Base-by-base conservation (phyloP, 2,113 vertebrate species). In the Pygoscelis adeliae region DNA sequence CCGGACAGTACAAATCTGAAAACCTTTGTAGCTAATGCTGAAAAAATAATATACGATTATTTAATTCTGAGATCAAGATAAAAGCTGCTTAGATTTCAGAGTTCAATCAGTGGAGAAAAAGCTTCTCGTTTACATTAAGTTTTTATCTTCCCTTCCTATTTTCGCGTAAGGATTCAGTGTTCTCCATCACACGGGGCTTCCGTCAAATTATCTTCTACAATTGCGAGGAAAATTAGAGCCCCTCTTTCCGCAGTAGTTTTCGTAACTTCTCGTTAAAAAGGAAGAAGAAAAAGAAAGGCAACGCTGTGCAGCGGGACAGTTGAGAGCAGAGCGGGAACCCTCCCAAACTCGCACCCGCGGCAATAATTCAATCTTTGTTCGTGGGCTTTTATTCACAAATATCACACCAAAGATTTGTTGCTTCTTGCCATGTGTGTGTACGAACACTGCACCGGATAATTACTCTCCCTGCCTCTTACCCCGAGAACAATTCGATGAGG, bases 31-130 rank as follows among this genome's bases (percentile, higher is more conserved):
- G 34, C 47, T 95, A 97, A 92, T 86, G 47, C 65, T 94, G 67
- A 70, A 89, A 96, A 95, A 94, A 96, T 89, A 96, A 69, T 73
- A 83, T 77, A 82, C 80, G 89, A 83, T 96, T 96, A 94, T 97
- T 95, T 96, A 95, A 97, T 93, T 93, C 58, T 66, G 42, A 94
- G 95, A 94, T 96, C 92, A 97, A 96, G 96, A 97, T 97, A 96
- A 97, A 97, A 70, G 50, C 79, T 87, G 49, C 83, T 94, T 90
- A 65, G 67, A 93, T 96, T 96, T 93, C 94, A 76, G 73, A 91
- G 93, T 82, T 90, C 83, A 53, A n/a, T 94, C 94, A 30, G 61
- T 18, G 19, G 27, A 23, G 52, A 88, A 62, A 95, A 90, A 87
- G 63, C 87, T 80, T 23, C 56, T 92, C 44, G 10, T 92, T 93